phyloP scores from a whole-genome alignment of 2,888 invertebrate genomes.

The Cataglyphis rosenhaueri region DNA sequence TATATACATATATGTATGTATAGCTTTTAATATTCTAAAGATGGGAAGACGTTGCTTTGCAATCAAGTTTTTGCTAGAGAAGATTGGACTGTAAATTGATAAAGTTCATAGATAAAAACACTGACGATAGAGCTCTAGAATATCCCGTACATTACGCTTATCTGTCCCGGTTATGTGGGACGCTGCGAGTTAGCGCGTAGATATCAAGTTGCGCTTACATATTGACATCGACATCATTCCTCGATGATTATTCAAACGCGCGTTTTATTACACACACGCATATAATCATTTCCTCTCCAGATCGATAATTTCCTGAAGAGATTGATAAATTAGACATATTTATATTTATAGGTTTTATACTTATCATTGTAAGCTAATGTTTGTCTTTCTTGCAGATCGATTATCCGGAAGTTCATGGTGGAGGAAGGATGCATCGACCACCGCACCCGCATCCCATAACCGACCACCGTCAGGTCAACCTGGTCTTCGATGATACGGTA shows the following conservation, averaged over 20 bases:
- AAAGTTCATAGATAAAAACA: neutral
- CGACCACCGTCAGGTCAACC: conserved; percentile 86
- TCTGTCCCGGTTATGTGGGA: conserved; percentile 4
- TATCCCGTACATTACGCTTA: conserved; percentile 9
- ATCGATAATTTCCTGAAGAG: neutral
- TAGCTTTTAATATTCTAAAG: neutral
- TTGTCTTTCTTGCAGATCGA: conserved; percentile 88
- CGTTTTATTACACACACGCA: conserved; percentile 1
- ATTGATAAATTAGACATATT: conserved; percentile 10
- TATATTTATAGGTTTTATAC: conserved; percentile 26
- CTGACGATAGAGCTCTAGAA: neutral
- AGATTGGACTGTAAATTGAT: neutral
- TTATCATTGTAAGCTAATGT: conserved; percentile 26
- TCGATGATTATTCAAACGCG: conserved; percentile 11
- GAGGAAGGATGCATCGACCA: conserved; percentile 86
- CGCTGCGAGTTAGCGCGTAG: neutral
- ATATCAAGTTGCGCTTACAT: conserved; percentile 15
- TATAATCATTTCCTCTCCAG: neutral
- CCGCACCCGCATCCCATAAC: conserved; percentile 84
- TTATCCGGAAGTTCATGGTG: conserved; percentile 88
- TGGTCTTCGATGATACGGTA: conserved; percentile 86
- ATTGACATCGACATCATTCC: conserved; percentile 2
- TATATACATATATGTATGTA: neutral
- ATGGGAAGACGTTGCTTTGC: neutral
- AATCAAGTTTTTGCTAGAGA: neutral